A percentile compares a stretch with the other conserved stretches of the same genome.
These are phyloP conservation scores for Sinodicranocentrus sp. DNA, from an alignment of 2,888 invertebrate genomes.

Conservation along the genomic window DNA sequence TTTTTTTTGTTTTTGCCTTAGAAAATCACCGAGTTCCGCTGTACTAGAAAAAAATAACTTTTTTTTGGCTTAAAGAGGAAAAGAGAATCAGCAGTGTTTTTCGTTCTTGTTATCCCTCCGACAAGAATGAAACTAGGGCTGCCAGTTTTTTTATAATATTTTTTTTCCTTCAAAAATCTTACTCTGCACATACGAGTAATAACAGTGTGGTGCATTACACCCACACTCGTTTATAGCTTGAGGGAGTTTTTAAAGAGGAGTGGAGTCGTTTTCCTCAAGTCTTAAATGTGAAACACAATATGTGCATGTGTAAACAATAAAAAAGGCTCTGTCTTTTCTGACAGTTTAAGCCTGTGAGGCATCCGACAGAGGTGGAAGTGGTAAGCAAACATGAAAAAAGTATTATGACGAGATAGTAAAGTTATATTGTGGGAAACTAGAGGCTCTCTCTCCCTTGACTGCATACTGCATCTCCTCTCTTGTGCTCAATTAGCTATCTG, in stretches of 20 bases:
- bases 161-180: too few relatives aligned
- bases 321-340: not conserved
- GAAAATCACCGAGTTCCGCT: not conserved
- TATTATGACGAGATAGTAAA: not conserved
- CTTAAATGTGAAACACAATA: not conserved
- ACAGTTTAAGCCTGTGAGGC: not conserved
- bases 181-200: too few relatives aligned
- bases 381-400: not conserved
- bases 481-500: slow-evolving; percentile 46
- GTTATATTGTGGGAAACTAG: slow-evolving; percentile 5
- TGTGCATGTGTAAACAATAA: slow-evolving; percentile 29
- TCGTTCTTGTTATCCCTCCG: not conserved
- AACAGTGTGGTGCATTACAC: not conserved
- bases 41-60: not conserved
- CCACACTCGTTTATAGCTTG: not conserved
- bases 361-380: not conserved
- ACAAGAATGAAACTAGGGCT: slow-evolving; percentile 9
- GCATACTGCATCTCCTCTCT: not conserved
- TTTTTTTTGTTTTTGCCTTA: not conserved
- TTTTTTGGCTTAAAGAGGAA: not conserved
- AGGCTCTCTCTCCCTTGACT: not conserved
- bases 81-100: not conserved
- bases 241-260: not conserved
- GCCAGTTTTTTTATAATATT: too few relatives aligned
- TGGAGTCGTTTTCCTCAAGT: not conserved